Percentiles rank a stretch among this genome's conserved stretches.
Evolutionary conservation across 1,140 invertebrate genomes (phyloP).

Genomic region (Leptinotarsa lineolata): DNA sequence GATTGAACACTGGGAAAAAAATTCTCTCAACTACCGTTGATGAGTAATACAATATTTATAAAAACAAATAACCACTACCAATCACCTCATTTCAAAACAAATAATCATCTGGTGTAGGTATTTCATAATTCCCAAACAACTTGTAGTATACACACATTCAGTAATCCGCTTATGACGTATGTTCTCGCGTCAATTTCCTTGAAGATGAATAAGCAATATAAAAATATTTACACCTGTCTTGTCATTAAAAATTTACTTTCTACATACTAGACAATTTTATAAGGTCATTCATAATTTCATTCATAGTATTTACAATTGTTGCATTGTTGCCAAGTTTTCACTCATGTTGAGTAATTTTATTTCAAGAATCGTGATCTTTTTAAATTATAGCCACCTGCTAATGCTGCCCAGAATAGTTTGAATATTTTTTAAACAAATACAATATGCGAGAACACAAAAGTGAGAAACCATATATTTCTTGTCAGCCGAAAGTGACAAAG

Average conservation of each 20-base stretch:
- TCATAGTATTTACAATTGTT: not conserved
- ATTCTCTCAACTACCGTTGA: too few relatives aligned
- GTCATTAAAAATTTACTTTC: not conserved
- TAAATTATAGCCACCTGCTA: too few relatives aligned
- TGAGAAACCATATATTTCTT: too few relatives aligned
- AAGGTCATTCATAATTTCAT: not conserved
- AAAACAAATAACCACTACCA: not conserved
- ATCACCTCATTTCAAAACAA: not conserved
- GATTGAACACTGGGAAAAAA: too few relatives aligned
- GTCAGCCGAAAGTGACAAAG: too few relatives aligned
- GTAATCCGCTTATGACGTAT: not conserved
- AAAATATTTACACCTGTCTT: constrained; percentile 1
- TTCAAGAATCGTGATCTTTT: too few relatives aligned
- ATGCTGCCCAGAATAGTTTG: too few relatives aligned
- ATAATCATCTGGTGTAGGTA: too few relatives aligned
- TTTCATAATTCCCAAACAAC: too few relatives aligned
- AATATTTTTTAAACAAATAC: too few relatives aligned
- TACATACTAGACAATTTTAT: not conserved
- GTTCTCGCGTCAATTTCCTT: not conserved
- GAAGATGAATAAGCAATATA: not conserved
- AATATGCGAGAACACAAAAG: too few relatives aligned
- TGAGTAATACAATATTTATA: not conserved
- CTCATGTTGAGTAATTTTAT: too few relatives aligned
- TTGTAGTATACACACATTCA: not conserved
- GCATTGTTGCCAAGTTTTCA: not conserved